Evolutionary conservation across 53 echinoderm and acorn worm genomes (phyloP).

Genomic region (Patiria pectinifera): DNA sequence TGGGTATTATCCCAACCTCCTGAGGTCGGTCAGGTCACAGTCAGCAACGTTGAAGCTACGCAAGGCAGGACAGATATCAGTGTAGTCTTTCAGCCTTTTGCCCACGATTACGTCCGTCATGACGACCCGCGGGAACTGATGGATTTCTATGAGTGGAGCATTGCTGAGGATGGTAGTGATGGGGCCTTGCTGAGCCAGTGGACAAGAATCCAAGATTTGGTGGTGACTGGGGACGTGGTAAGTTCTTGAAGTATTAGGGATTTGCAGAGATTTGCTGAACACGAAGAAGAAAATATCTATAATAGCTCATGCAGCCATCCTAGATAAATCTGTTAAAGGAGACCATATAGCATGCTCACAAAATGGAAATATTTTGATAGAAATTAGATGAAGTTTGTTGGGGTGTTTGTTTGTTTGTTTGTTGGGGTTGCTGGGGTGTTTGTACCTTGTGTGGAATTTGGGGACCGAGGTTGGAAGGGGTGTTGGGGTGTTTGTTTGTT

Average conservation of each 20-base stretch:
- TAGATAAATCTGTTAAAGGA: too few relatives aligned
- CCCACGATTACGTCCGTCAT: conserved; percentile 29
- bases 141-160: conserved; percentile 68
- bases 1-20: conserved; percentile 65
- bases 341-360: too few relatives aligned
- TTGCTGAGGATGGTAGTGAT: conserved; percentile 38
- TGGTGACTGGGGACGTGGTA: conserved; percentile 11
- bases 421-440: too few relatives aligned
- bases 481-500: too few relatives aligned
- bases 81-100: conserved; percentile 50
- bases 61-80: conserved; percentile 1
- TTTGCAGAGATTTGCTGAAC: too few relatives aligned
- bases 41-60: conserved; percentile 5
- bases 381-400: too few relatives aligned
- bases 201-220: conserved; percentile 7
- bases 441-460: too few relatives aligned
- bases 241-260: neutral
- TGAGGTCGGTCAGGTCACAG: conserved; percentile 9
- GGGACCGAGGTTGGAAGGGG: too few relatives aligned
- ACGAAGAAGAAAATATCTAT: too few relatives aligned
- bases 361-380: too few relatives aligned
- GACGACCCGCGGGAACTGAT: conserved; percentile 35
- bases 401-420: too few relatives aligned
- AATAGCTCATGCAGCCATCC: too few relatives aligned
- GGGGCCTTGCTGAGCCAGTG: conserved; percentile 39